Base-by-base conservation (phyloP, 2,888 invertebrate species). In the Cistogaster globosa region DNA sequence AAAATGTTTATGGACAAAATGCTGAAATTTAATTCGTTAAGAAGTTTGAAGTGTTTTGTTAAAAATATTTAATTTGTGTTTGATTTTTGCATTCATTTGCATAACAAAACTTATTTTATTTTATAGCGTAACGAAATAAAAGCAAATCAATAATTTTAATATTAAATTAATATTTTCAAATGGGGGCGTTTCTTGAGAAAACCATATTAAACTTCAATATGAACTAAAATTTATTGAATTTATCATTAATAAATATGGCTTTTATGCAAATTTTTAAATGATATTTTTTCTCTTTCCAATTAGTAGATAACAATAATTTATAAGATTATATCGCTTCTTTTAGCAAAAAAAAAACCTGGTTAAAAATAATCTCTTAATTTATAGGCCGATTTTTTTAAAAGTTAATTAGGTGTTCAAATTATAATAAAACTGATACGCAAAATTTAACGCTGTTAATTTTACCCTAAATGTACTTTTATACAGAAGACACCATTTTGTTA, bases 171-270 rank as follows among this genome's bases (percentile, higher is more conserved):
- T 42, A 14, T 0, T 48, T 48, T 63, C 48, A 71, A 71, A 65
- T 51, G 82, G 76, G 76, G 82, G 82, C 82, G 82, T 82, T 76
- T 22, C 53, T 76, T 76, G 20, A 51, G 22, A 45, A 26, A 69
- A 57, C 4, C 36, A 22, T 42, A n/a, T 36, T 51, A 8, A 42
- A 20, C 9, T 55, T 53, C 60, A 68, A 42, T 62, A 72, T 67
- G 32, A 67, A 69, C 45, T 55, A 18, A 69, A 81, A 69, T 75
- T 81, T 75, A 75, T 55, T 16, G 57, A 48, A 32, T 32, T 11
- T 81, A 74, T 20, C 76, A 51, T 76, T 82, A 53, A 74, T 68
- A 36, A 36, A 22, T 53, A 6, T 51, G 51, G 38, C 20, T 16
- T 75, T 36, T 74, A 32, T 63, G 22, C 42, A 74, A 48, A 36